Evolutionary conservation across 1,140 invertebrate species (phyloP).

Genomic region (Rhopalosiphum maidis): DNA sequence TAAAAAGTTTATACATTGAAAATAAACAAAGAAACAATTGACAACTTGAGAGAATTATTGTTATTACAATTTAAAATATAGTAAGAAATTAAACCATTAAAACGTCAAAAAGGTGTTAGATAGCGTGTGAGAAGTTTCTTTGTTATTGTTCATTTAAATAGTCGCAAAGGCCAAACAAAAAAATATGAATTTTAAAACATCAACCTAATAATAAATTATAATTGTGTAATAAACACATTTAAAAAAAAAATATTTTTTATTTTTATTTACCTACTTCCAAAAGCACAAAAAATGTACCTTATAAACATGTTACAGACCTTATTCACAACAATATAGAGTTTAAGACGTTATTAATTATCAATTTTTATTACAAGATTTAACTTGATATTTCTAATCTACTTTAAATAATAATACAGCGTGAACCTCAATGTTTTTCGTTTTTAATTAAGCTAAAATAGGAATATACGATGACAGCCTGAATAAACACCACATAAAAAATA

Average conservation of each 20-base stretch:
- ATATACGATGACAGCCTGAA: neutral
- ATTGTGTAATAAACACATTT: neutral
- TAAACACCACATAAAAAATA: neutral
- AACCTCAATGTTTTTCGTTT: neutral
- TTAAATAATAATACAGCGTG: neutral
- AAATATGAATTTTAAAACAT: neutral
- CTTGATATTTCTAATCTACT: no score
- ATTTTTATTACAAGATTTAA: neutral
- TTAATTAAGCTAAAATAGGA: neutral
- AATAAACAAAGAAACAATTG: neutral
- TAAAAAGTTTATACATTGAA: neutral
- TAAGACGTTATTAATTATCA: neutral
- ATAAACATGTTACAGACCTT: neutral
- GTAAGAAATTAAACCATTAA: neutral
- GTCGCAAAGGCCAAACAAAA: neutral
- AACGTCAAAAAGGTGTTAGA: neutral
- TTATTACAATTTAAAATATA: neutral
- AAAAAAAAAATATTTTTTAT: neutral
- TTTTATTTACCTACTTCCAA: neutral
- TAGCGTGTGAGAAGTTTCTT: neutral
- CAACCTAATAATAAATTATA: neutral
- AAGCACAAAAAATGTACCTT: neutral
- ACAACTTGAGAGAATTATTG: neutral
- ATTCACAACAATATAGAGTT: neutral
- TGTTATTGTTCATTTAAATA: neutral